Evolutionary conservation across 2,888 invertebrate species (phyloP), one percentile per base, ranked within the genome.

Genomic region (Stenotaenia linearis): DNA sequence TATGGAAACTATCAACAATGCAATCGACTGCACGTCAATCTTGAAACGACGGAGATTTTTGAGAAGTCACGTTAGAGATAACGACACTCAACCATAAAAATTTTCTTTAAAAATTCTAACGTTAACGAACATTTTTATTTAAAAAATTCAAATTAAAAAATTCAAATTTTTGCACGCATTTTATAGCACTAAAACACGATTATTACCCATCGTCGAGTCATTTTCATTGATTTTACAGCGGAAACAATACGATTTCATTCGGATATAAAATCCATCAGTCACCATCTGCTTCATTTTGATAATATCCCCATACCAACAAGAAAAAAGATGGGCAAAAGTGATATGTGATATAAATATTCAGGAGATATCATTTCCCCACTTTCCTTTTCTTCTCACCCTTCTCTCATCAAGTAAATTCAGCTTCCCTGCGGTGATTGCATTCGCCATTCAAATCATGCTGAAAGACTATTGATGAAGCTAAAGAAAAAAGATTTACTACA

Each of bases 401-500:
- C 77, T 77, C 77, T 77, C 77, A 35, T 40, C 75, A 75, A 30
- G 15, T 75, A 30, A 35, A 30, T 75, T 18, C 35, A n/a, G n/a
- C 75, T 56, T 75, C 35, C 75, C 35, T 7, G 30, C 40, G 32
- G 25, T 37, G 35, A 35, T 40, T 77, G n/a, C 37, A 25, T 77
- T 37, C 77, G 32, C 77, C 77, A 77, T 77, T 50, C 50, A 50
- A n/a, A 50, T 50, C 50, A 18, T 50, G 50, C 18, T 50, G 50
- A 50, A 50, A 50, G 50, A 50, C 50, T 18, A 50, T 50, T 50
- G 50, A 50, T 50, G 50, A 50, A 18, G 50, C 21, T n/a, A 1
- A 50, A 40, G 12, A 40, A 40, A 50, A 50, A 2, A n/a, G 50
- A 50, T 50, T 50, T 50, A 50, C 6, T 50, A 18, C 50, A 50